Base-by-base conservation (phyloP, 2,113 vertebrate species). In the Hippocampus barbouri region DNA sequence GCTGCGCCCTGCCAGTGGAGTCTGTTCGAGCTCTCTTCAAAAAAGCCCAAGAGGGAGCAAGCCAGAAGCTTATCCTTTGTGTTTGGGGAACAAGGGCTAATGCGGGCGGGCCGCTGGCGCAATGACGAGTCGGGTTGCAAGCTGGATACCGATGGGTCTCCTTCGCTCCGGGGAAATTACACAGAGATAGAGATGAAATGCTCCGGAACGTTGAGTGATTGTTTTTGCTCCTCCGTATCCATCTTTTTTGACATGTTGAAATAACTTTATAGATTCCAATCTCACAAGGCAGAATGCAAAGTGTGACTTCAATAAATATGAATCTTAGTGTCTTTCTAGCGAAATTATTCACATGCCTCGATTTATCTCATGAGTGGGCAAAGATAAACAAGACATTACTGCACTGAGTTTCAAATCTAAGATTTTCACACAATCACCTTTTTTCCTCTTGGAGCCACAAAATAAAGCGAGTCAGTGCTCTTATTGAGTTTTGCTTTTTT, bases 11-110 rank as follows among this genome's bases (percentile, higher is more conserved):
- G 45, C 60, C 76, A 56, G 73, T 75, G 68, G 85, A 83, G 84
- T 87, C 82, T 80, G 71, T 76, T 88, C 81, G 81, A 75, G 67
- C 78, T 82, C 73, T 84, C 83, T 78, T 87, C 79, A 84, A 88
- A 88, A 38, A 85, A 80, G 61, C 65, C 82, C 78, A 73, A 77
- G 70, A 80, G 83, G 86, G 79, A 81, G 78, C 76, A 80, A 86
- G 81, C 73, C 78, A 85, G 73, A 69, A 73, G 80, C 77, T 69
- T 77, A 83, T 78, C 77, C 79, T 78, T 70, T 81, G 85, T 86
- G 78, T 70, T 76, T 23, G 51, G 72, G 71, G 71, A 78, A 69
- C 73, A 79, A 66, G 34, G 70, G 66, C 47, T 47, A 27, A 47
- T 47, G 41, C 43, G 23, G 43, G 41, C 43, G 23, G 43, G 64